Evolutionary conservation across 2,113 vertebrate species (phyloP).

Genomic region (Lipophrys pholis): DNA sequence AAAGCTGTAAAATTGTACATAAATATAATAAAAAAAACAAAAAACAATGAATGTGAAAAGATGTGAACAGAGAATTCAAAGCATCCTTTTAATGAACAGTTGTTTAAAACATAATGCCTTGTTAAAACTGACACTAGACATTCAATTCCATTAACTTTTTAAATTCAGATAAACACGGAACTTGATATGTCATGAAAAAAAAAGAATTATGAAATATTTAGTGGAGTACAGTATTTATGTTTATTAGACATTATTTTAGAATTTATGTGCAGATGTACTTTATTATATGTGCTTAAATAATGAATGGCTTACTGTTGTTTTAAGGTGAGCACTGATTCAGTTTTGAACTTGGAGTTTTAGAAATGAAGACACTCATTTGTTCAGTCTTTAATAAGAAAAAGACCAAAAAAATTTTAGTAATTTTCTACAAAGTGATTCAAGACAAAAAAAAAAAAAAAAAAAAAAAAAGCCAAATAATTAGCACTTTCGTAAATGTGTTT

Average conservation of each 20-base stretch:
- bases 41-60: conserved; percentile 33
- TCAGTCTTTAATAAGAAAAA: no score
- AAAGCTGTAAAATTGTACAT: conserved; percentile 65
- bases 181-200: no score
- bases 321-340: conserved; percentile 9
- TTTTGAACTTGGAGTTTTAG: no score
- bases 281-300: conserved; percentile 43
- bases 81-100: conserved; percentile 37
- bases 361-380: no score
- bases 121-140: conserved; percentile 14
- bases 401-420: no score
- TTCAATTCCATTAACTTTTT: conserved; percentile 47
- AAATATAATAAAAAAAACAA: conserved; percentile 37
- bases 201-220: no score
- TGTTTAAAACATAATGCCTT: conserved; percentile 25
- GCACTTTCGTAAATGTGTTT: conserved; percentile 28
- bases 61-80: conserved; percentile 38
- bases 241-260: no score
- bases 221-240: no score
- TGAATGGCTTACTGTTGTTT: conserved; percentile 47
- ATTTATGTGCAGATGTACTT: conserved; percentile 40
- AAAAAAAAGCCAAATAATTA: conserved; percentile 2
- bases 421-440: not conserved
- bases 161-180: conserved; percentile 49
- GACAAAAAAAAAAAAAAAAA: conserved; percentile 25